These are phyloP conservation scores for Cephus pygmeus DNA, from an alignment of 2,888 invertebrate genomes.

Conservation along the genomic window DNA sequence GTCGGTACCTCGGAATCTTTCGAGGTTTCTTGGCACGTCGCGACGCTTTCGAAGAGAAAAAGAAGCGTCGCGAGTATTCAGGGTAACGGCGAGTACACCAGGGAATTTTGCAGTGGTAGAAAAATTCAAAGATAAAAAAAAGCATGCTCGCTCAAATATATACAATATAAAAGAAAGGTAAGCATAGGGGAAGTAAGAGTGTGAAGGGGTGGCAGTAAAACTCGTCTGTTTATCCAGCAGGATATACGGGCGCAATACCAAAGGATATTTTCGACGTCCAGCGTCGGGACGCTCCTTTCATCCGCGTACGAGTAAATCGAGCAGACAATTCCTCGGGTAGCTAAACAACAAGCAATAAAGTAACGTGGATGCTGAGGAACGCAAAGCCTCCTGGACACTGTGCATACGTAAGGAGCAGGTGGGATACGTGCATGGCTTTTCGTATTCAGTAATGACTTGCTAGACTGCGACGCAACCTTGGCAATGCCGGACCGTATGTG, in stretches of 20 bases:
- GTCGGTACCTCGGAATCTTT: not conserved
- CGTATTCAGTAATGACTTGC: slow-evolving; percentile 27
- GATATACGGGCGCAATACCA: not conserved
- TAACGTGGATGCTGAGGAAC: slow-evolving; percentile 9
- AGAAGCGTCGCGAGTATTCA: not conserved
- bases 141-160: not conserved
- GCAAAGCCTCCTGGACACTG: slow-evolving; percentile 15
- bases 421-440: slow-evolving; percentile 37
- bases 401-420: slow-evolving; percentile 34
- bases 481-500: slow-evolving; percentile 29
- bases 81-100: not conserved
- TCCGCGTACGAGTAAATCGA: not conserved
- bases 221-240: not conserved
- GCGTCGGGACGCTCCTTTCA: not conserved
- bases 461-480: slow-evolving; percentile 30
- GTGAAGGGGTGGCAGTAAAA: not conserved
- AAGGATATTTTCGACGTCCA: not conserved
- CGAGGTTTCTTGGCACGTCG: not conserved
- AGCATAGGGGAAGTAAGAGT: not conserved
- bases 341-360: not conserved
- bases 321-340: not conserved
- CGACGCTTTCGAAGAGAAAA: not conserved
- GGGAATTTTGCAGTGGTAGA: not conserved
- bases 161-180: not conserved
- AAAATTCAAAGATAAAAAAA: not conserved